Evolutionary conservation across 1,140 invertebrate genomes (phyloP), one percentile per base, ranked within the genome.

Genomic region (Anastatus disparis): DNA sequence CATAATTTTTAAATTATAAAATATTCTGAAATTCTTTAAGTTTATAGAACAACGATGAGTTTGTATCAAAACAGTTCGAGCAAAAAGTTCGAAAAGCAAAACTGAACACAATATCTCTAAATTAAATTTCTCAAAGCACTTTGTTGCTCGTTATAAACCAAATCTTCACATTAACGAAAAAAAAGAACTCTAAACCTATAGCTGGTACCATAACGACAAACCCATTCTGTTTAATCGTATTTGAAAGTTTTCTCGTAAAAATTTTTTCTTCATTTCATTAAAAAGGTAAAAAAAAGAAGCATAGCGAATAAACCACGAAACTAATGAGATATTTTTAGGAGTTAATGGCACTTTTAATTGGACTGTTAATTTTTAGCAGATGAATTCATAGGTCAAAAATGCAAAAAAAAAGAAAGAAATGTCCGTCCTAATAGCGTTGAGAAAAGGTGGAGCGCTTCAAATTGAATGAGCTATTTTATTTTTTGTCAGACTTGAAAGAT

Each of bases 301-400:
- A n/a, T 61, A 55, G 42, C 53, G 50, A 63, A 72, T 55, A 70
- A 76, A 74, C 72, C 26, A 12, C 48, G 8, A 42, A 72, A 62
- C 75, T 81, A 82, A 83, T 83, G 82, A 81, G 81, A 82, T 81
- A 81, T 78, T 70, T 63, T 22, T 71, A 79, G 75, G 79, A 75
- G 75, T 82, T 82, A 82, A 83, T 82, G 74, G 78, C 71, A 59
- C 59, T 71, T 81, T 82, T 83, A 82, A 83, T 83, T 82, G 80
- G 80, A 77, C 78, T 77, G 77, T 83, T 82, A 82, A 82, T 82
- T 82, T 82, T 76, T 74, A 64, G 26, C 70, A 79, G 77, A 82
- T 82, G 81, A 81, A 82, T 83, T 83, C 82, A 81, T 81, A 82
- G 79, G 76, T 75, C 76, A 77, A 78, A 83, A 82, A 81, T 82